Percentiles rank a stretch among this genome's conserved stretches.
Conservation (phyloP, 2,797 vertebrate species). For the Lagothrix lagotricha region DNA sequence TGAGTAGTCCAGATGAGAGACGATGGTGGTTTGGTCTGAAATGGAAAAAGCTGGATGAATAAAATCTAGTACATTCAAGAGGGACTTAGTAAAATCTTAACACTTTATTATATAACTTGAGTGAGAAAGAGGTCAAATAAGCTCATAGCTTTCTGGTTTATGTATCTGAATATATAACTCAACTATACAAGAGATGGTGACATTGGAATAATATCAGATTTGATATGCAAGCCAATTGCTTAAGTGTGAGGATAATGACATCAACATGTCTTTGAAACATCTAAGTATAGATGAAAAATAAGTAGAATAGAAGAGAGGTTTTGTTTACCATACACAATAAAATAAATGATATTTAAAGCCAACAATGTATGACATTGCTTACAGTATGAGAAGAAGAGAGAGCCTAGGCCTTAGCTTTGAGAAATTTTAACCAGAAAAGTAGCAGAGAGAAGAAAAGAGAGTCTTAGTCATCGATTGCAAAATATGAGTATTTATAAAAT, state of each 20-base stretch:
- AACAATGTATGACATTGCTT: neutral
- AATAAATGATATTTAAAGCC: neutral
- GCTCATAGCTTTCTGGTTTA: neutral
- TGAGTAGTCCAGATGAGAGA: neutral
- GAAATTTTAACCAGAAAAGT: neutral
- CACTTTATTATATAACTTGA: neutral
- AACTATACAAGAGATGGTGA: neutral
- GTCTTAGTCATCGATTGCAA: neutral
- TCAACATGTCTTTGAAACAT: neutral
- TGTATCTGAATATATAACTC: neutral
- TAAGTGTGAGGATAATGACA: neutral
- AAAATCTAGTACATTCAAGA: neutral
- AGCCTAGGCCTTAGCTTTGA: neutral
- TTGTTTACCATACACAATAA: neutral
- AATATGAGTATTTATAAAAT: neutral
- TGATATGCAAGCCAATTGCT: neutral
- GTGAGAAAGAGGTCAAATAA: neutral
- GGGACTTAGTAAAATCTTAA: neutral
- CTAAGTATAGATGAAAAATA: neutral
- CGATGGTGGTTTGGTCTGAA: neutral
- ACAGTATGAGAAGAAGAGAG: neutral
- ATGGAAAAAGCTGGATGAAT: neutral
- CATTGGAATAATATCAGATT: neutral
- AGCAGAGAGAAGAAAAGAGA: neutral
- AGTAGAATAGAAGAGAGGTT: neutral